Evolutionary conservation across 1,140 invertebrate species (phyloP).

Genomic region (Cydia splendana): DNA sequence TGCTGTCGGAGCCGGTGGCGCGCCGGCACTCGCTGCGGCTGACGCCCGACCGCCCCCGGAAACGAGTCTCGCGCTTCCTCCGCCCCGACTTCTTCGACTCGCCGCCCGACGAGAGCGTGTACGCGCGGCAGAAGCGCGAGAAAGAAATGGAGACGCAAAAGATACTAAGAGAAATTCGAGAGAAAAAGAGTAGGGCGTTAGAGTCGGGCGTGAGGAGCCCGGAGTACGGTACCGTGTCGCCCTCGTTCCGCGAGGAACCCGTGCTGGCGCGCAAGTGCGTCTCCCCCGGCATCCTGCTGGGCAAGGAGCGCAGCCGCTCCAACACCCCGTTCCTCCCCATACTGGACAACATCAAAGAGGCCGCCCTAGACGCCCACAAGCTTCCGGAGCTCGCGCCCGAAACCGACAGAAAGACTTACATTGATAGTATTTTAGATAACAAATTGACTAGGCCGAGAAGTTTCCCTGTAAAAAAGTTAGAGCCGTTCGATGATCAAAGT

Average conservation of each 20-base stretch:
- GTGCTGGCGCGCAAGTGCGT: constrained; percentile 60
- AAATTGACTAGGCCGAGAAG: constrained; percentile 73
- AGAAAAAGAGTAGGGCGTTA: constrained; percentile 78
- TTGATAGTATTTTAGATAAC: constrained; percentile 54
- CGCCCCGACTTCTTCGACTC: constrained; percentile 90
- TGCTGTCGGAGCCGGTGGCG: constrained; percentile 64
- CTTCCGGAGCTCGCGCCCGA: constrained; percentile 32
- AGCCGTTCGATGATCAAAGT: constrained; percentile 57
- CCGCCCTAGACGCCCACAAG: constrained; percentile 40
- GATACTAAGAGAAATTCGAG: constrained; percentile 83
- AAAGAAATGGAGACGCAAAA: constrained; percentile 83
- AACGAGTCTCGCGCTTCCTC: constrained; percentile 85
- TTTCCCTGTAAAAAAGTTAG: constrained; percentile 71
- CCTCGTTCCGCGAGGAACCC: constrained; percentile 53
- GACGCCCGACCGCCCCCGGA: constrained; percentile 68
- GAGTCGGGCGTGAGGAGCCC: constrained; percentile 58
- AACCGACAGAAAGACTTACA: constrained; percentile 34
- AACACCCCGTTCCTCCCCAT: constrained; percentile 76
- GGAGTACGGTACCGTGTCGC: constrained; percentile 46
- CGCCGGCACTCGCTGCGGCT: constrained; percentile 71
- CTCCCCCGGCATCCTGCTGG: constrained; percentile 62
- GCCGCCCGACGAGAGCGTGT: constrained; percentile 84
- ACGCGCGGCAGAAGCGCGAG: constrained; percentile 85
- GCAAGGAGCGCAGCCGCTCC: constrained; percentile 73
- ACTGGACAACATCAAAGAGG: constrained; percentile 77